Percentiles rank a stretch among this genome's conserved stretches.
Evolutionary conservation across 2,113 vertebrate genomes (phyloP).

Genomic region (Bolborhynchus lineola): DNA sequence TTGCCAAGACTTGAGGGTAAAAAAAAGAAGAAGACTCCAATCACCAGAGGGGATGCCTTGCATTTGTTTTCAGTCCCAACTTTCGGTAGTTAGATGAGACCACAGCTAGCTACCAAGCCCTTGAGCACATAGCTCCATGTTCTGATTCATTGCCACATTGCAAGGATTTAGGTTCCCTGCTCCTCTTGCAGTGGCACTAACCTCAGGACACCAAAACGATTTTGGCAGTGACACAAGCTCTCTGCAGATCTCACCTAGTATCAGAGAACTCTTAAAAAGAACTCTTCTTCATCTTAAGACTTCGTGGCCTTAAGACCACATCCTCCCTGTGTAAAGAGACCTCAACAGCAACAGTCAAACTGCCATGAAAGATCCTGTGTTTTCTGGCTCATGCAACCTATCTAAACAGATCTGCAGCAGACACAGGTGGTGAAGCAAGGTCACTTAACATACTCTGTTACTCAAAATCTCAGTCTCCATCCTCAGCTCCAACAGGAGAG

Average conservation of each 20-base stretch:
- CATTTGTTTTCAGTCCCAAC: background rate
- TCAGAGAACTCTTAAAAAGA: background rate
- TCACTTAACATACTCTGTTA: fast-evolving
- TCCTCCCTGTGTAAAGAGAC: background rate
- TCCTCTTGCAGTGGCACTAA: background rate
- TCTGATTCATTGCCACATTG: background rate
- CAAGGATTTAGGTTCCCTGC: background rate
- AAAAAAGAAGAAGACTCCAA: background rate
- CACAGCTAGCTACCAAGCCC: background rate
- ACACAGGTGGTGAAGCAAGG: background rate
- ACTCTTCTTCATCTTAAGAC: background rate
- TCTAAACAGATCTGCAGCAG: background rate
- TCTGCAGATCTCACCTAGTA: background rate
- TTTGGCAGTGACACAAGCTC: background rate
- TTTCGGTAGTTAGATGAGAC: background rate
- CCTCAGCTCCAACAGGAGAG: background rate
- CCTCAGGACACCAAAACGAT: background rate
- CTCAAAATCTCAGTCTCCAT: background rate
- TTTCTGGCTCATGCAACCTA: background rate
- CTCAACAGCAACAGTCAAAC: background rate
- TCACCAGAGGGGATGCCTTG: background rate
- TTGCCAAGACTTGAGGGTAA: background rate
- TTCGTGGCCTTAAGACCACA: background rate
- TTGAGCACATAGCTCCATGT: fast-evolving
- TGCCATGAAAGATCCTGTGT: background rate